phyloP scores from a whole-genome alignment of 1,140 invertebrate genomes.

The Aphelinus atriplicis region DNA sequence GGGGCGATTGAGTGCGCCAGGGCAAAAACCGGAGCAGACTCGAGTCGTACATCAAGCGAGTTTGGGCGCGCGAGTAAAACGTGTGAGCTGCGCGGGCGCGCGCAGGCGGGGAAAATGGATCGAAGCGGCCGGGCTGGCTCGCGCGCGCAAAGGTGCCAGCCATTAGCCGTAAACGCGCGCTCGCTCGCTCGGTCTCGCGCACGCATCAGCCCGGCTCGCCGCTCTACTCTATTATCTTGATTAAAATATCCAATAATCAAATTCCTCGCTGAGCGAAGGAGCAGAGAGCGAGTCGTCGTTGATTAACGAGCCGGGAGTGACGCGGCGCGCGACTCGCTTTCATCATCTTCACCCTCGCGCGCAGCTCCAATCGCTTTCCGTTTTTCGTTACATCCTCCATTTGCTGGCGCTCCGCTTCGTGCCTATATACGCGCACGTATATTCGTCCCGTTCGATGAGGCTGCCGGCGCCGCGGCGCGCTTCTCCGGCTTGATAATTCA shows the following conservation, averaged over 20 bases:
- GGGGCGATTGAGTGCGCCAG: too few relatives aligned
- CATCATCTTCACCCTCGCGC: not conserved
- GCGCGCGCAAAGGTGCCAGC: too few relatives aligned
- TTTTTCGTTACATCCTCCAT: not conserved
- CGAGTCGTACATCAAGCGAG: too few relatives aligned
- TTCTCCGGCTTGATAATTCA: constrained; percentile 32
- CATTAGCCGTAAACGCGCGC: not conserved
- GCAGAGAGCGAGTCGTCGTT: constrained; percentile 32
- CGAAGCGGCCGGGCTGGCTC: too few relatives aligned
- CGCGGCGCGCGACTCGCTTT: constrained; percentile 42
- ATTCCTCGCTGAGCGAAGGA: constrained; percentile 41
- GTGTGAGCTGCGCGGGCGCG: too few relatives aligned
- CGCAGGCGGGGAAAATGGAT: too few relatives aligned
- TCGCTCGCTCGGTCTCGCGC: not conserved
- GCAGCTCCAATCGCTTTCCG: not conserved
- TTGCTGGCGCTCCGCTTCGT: not conserved
- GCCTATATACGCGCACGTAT: not conserved
- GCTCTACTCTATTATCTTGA: constrained; percentile 50
- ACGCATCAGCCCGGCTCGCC: too few relatives aligned
- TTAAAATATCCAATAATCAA: constrained; percentile 60
- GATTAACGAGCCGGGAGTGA: constrained; percentile 58
- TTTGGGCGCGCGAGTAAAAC: too few relatives aligned
- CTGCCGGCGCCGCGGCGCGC: constrained; percentile 27
- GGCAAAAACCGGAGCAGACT: too few relatives aligned
- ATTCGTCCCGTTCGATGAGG: too few relatives aligned